Percentiles rank a stretch among this genome's conserved stretches.
These are phyloP conservation scores for Enteromius afrohamiltoni DNA, from an alignment of 2,797 vertebrate species.

Conservation along the genomic window DNA sequence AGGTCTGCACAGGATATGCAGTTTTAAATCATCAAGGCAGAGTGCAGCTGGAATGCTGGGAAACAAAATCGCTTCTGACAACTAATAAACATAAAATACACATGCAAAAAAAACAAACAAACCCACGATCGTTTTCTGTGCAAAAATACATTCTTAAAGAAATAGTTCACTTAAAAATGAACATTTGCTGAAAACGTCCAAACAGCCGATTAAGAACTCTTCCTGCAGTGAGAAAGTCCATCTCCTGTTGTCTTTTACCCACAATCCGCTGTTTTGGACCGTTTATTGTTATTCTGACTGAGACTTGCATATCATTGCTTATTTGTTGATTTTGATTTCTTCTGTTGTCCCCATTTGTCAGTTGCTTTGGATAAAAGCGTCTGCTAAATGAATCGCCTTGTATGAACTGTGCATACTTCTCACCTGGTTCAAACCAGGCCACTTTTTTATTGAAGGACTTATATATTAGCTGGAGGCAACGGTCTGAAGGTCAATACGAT, in stretches of 20 bases:
- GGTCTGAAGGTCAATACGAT: not conserved
- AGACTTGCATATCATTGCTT: no score
- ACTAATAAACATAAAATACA: slow-evolving; percentile 16
- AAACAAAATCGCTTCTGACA: not conserved
- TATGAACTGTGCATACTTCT: not conserved
- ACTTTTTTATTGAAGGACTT: not conserved
- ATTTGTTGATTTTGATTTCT: no score
- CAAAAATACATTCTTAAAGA: slow-evolving; percentile 23
- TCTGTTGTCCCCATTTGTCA: no score
- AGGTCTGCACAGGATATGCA: not conserved
- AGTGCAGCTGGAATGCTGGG: slow-evolving; percentile 12
- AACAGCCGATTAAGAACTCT: not conserved
- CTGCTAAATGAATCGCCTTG: not conserved
- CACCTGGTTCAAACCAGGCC: not conserved
- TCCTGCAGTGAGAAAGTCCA: not conserved
- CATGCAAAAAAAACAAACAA: not conserved
- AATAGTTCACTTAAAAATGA: not conserved
- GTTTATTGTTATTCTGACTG: not conserved
- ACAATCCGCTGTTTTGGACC: not conserved
- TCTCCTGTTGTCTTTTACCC: not conserved
- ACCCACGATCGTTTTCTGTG: not conserved
- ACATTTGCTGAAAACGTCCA: not conserved
- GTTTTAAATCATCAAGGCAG: slow-evolving; percentile 7
- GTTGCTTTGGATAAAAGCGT: no score
- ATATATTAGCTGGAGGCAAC: not conserved